Evolutionary conservation across 2,797 vertebrate genomes (phyloP), one percentile per base, ranked within the genome.

Genomic region (Cossypha heuglini): DNA sequence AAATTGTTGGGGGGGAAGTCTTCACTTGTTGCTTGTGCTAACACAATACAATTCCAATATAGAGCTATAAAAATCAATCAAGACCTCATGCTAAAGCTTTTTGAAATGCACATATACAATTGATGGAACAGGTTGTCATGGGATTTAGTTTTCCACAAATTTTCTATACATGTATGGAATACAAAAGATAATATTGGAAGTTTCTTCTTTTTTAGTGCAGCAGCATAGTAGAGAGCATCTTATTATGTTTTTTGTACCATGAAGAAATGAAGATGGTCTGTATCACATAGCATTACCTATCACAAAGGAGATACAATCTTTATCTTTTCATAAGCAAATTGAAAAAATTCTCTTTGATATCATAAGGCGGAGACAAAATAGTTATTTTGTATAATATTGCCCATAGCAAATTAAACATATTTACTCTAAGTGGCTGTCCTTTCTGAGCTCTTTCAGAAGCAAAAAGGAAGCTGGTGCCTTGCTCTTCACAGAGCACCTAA

Each of bases 51-150:
- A 21, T 79, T 93, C 14, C 43, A 93, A 35, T 8, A 29, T 0
- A 75, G 2, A 77, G 26, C 26, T 59, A 45, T 18, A 62, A 71
- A 80, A 73, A 29, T 20, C 28, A 93, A 59, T 11, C 46, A 31
- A 55, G 66, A 64, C 37, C 26, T 75, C 46, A 58, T 11, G 21
- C n/a, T 37, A 58, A 24, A 16, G 33, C 13, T 71, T 80, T 72
- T 21, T 63, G 37, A 74, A 86, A 66, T 5, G 1, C 0, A 0
- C 5, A 6, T 22, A 10, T 15, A n/a, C 11, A 40, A 21, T 1
- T 26, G 33, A 82, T 4, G 5, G 79, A 86, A 79, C 4, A 2
- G 1, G 3, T 24, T 83, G n/a, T 31, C n/a, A 40, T 3, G 6
- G 12, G n/a, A 81, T 69, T 85, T 74, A 22, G 57, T 29, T 91